Base-by-base conservation (phyloP, 1,140 invertebrate genomes). In the Cheumatopsyche charites region DNA sequence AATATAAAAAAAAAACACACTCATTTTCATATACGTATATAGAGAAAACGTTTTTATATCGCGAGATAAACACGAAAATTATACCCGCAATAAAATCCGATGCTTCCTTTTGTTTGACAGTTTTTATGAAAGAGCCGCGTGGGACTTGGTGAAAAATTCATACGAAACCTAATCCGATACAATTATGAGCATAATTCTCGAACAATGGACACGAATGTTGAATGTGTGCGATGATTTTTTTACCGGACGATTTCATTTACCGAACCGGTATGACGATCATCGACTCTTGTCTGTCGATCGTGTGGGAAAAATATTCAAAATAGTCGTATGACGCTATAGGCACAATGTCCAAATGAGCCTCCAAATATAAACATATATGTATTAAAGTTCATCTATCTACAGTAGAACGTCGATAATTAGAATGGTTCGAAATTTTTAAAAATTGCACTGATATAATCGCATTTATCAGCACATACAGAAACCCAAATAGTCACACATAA, bases 281-380 rank as follows among this genome's bases (percentile, higher is more conserved):
- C n/a, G n/a, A 23, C 23, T 23, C 29, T 65, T 13, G 42, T 12
- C 9, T 12, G 25, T 47, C 55, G 19, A 47, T 66, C 23, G 63
- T 70, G 67, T 70, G 67, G 67, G 67, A 66, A 70, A 65, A 70
- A 70, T 70, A 70, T 70, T 70, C 55, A n/a, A 61, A 70, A 62
- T 62, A 52, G 52, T 62, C 47, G 55, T 58, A 4, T 23, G 15
- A 66, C 26, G 23, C 43, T 66, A 17, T 63, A 63, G 7, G 4
- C 23, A 41, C 58, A 62, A 15, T 36, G 29, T 36, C 17, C 58
- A n/a, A 49, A 15, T 49, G 45, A 49, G 17, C 4, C 45, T 49
- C 3, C 19, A 25, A 23, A 65, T n/a, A 26, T 36, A 65, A n/a
- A 36, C 29, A 36, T 36, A 36, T 36, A 36, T 36, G 29, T 36